Conservation (phyloP, 2,888 invertebrate genomes). For the Argynnis bischoffii region DNA sequence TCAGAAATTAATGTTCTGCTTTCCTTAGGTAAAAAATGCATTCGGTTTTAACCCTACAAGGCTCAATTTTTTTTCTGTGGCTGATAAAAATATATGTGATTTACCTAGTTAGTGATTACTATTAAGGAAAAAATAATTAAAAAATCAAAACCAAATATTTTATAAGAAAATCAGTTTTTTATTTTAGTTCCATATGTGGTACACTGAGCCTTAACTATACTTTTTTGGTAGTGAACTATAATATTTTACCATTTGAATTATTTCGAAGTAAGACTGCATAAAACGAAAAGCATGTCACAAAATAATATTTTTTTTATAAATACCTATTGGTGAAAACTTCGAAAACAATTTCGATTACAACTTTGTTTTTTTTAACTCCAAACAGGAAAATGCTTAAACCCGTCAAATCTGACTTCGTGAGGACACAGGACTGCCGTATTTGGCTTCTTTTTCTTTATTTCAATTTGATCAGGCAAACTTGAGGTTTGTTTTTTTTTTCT, state of each 20-base stretch:
- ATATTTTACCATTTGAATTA: too few species aligned
- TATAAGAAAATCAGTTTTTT: too few species aligned
- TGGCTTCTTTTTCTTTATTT: not conserved
- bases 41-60: conserved; percentile 20
- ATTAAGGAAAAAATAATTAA: not conserved
- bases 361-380: too few species aligned
- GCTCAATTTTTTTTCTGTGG: conserved; percentile 28
- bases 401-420: not conserved
- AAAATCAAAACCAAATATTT: not conserved
- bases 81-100: not conserved
- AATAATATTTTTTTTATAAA: not conserved
- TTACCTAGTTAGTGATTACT: not conserved
- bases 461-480: not conserved
- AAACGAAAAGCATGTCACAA: too few species aligned
- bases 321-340: not conserved
- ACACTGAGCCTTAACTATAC: too few species aligned
- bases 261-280: too few species aligned
- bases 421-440: not conserved
- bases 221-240: too few species aligned
- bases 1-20: too few species aligned
- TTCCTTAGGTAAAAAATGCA: too few species aligned
- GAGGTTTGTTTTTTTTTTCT: too few species aligned
- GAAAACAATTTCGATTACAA: not conserved
- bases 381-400: not conserved
- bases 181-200: too few species aligned